Evolutionary conservation across 2,888 invertebrate species (phyloP), one percentile per base, ranked within the genome.

Genomic region (Hylaea fasciaria): DNA sequence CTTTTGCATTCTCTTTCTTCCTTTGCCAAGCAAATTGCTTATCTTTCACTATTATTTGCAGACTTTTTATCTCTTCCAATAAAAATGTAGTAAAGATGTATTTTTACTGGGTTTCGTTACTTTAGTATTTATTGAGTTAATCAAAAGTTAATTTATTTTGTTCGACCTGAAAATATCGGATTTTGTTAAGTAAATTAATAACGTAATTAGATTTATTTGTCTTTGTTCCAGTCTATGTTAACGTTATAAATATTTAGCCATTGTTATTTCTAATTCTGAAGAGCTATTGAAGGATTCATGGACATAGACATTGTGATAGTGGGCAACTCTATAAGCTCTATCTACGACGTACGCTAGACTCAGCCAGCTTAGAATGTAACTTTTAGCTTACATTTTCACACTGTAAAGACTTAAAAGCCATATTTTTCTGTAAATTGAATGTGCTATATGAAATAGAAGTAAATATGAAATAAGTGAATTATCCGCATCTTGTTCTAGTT

Each of bases 1-100:
- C 83, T 88, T 86, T 85, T 84, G 85, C 85, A 83, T 83, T 82
- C 76, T 76, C 73, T 79, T 82, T 76, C 73, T 79, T 82, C 77
- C 81, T 80, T 81, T 74, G 73, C 75, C 76, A 76, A 75, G 80
- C 77, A 80, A 83, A 82, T 82, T 82, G 78, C 79, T 78, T 81
- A 76, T 78, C 78, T 80, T 76, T 66, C 67, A 72, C 74, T 76
- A 77, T 77, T 77, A 77, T 78, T 76, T 64, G 43, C 51, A 22
- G 29, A 41, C 32, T 60, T 62, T 60, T 59, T 51, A 50, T 51
- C 28, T 67, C 13, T 49, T 39, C 28, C 53, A 48, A 44, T 45
- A 51, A 46, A 57, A 37, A 12, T 16, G n/a, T 47, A 12, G 29
- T 16, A 32, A 16, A 17, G 17, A 17, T 17, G 12, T 37, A 10